phyloP scores from a whole-genome alignment of 2,113 vertebrate species.

The Calyptommatus sinebrachiatus region DNA sequence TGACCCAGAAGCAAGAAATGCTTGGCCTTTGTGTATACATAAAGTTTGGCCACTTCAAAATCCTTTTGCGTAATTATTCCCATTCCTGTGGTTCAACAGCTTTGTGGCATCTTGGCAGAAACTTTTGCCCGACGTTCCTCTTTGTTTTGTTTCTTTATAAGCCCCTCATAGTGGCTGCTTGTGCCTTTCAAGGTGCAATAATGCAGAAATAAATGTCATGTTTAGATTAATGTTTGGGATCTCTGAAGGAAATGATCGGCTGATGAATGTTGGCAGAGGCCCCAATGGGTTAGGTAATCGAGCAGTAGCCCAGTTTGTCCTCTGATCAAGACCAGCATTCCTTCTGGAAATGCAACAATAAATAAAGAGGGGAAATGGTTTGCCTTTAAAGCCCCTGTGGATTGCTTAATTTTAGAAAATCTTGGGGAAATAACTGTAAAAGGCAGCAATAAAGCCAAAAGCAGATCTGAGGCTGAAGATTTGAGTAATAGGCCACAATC shows the following conservation, averaged over 20 bases:
- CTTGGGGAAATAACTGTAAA: not conserved
- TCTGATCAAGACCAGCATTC: slow-evolving; percentile 10
- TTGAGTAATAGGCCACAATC: slow-evolving; percentile 4
- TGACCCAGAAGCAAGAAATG: slow-evolving; percentile 66
- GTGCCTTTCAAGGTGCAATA: slow-evolving; percentile 12
- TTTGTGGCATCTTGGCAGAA: slow-evolving; percentile 24
- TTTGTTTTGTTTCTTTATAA: slow-evolving; percentile 13
- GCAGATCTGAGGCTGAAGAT: not conserved
- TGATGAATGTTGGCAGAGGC: slow-evolving; percentile 16
- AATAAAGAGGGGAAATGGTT: not conserved
- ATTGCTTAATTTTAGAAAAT: not conserved
- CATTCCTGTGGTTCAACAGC: slow-evolving; percentile 36
- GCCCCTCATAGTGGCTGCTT: slow-evolving; percentile 16
- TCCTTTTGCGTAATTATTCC: slow-evolving; percentile 46
- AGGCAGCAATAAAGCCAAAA: not conserved
- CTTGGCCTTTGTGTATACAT: slow-evolving; percentile 52
- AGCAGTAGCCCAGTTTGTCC: slow-evolving; percentile 12
- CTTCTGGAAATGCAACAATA: slow-evolving; percentile 1
- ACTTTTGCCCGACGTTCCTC: slow-evolving; percentile 40
- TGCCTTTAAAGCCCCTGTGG: not conserved
- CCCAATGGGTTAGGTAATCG: slow-evolving; percentile 1
- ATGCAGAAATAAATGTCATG: slow-evolving; percentile 20
- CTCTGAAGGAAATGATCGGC: not conserved
- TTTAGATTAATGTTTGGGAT: slow-evolving; percentile 18
- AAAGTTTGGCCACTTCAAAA: slow-evolving; percentile 54